Percentiles rank a stretch among this genome's conserved stretches.
Conservation (phyloP, 2,888 invertebrate species). For the Apodemia zela region DNA sequence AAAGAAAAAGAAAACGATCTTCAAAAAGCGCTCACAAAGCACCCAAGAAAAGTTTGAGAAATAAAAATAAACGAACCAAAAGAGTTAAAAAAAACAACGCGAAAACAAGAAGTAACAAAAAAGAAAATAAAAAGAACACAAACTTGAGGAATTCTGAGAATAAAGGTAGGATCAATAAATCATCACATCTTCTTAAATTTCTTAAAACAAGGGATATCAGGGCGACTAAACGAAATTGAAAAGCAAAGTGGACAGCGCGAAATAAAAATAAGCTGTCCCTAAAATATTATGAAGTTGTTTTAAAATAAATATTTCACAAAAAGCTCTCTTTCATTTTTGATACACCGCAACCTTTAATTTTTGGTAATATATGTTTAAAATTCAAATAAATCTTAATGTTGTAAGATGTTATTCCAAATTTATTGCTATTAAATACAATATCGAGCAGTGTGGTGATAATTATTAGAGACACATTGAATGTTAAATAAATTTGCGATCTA, state of each 20-base stretch:
- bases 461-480: too few relatives aligned
- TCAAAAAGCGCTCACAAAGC: neutral
- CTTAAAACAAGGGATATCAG: conserved; percentile 1
- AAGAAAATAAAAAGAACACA: neutral
- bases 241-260: neutral
- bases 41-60: too few relatives aligned
- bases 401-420: too few relatives aligned
- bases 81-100: too few relatives aligned
- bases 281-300: neutral
- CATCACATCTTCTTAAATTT: neutral
- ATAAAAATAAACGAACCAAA: too few relatives aligned
- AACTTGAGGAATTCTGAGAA: conserved; percentile 10
- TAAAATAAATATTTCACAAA: neutral
- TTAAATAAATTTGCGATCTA: too few relatives aligned
- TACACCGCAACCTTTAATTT: neutral
- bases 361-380: too few relatives aligned
- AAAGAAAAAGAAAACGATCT: conserved; percentile 10
- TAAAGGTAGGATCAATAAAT: conserved; percentile 10
- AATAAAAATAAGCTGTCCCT: conserved; percentile 5
- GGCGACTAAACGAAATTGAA: neutral
- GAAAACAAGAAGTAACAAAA: too few relatives aligned
- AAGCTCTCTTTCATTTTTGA: conserved; percentile 5
- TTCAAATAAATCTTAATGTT: too few relatives aligned
- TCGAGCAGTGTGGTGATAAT: too few relatives aligned
- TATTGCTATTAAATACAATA: too few relatives aligned